These are phyloP conservation scores for Molanna angustata DNA, from an alignment of 2,888 invertebrate species.

Conservation along the genomic window DNA sequence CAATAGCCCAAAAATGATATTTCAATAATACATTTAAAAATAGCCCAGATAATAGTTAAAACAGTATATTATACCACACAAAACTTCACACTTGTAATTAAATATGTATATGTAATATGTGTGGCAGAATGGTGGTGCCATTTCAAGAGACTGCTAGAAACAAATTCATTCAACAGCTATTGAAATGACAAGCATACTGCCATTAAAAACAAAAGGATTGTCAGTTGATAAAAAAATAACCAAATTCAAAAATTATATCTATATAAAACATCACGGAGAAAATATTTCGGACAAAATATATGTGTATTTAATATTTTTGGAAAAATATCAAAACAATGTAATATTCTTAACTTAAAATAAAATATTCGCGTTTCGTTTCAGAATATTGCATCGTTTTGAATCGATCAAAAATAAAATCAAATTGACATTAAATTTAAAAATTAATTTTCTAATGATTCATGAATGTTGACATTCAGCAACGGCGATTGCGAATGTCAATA, in stretches of 20 bases:
- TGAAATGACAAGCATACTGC: no score
- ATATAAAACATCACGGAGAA: constrained; percentile 20
- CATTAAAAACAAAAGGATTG: constrained; percentile 31
- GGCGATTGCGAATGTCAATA: constrained; percentile 10
- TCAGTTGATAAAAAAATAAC: constrained; percentile 25
- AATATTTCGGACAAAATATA: constrained; percentile 13
- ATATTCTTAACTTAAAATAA: background rate
- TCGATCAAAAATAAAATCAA: constrained; percentile 16
- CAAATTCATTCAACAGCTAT: constrained; percentile 3
- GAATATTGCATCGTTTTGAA: background rate
- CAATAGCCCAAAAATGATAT: constrained; percentile 30
- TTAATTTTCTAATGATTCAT: constrained; percentile 24
- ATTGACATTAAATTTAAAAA: constrained; percentile 26
- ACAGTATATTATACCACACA: constrained; percentile 8
- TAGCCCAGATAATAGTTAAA: constrained; percentile 29
- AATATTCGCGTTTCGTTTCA: background rate
- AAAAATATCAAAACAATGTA: constrained; percentile 1
- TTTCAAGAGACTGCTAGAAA: constrained; percentile 7
- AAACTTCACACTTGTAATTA: constrained; percentile 18
- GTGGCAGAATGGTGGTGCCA: constrained; percentile 2
- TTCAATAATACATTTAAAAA: constrained; percentile 1
- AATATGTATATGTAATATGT: constrained; percentile 10
- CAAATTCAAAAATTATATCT: constrained; percentile 19
- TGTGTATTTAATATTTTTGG: constrained; percentile 13
- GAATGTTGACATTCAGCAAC: constrained; percentile 17